These are phyloP conservation scores for Dreissena polymorpha DNA, from an alignment of 1,140 invertebrate genomes.

Conservation along the genomic window DNA sequence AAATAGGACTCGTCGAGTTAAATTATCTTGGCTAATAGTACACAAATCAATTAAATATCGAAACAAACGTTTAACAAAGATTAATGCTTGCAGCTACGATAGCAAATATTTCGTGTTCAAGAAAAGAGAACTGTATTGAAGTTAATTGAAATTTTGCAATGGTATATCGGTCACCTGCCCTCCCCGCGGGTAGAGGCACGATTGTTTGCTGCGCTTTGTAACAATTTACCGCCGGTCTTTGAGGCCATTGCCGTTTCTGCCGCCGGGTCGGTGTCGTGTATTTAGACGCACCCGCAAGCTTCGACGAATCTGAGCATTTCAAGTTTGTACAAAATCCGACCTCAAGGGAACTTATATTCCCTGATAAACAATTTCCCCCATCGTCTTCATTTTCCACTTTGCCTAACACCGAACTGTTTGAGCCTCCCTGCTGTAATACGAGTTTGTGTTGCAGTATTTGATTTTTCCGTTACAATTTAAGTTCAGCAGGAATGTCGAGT, in stretches of 20 bases:
- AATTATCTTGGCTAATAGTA: no score
- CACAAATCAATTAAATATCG: no score
- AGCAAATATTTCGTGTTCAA: no score
- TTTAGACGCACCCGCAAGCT: background rate
- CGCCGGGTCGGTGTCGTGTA: background rate
- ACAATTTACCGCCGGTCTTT: no score
- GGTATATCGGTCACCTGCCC: conserved; percentile 39
- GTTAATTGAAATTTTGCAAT: conserved; percentile 38
- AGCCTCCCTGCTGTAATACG: no score
- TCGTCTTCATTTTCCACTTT: conserved; percentile 45
- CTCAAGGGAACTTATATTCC: conserved; percentile 41
- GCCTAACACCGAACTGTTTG: conserved; percentile 41
- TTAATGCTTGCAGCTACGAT: no score
- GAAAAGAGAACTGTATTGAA: conserved; percentile 1
- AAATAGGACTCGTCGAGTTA: no score
- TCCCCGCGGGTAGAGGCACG: conserved; percentile 24
- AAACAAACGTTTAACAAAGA: no score
- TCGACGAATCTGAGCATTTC: background rate
- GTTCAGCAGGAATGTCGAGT: no score
- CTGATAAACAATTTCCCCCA: conserved; percentile 49
- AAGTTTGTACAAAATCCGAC: conserved; percentile 35
- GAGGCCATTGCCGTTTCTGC: no score
- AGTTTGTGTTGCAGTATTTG: background rate
- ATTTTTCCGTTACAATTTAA: no score
- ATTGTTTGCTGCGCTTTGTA: background rate